Conservation (phyloP, 1,140 invertebrate species). For the Zaprionus davidi region DNA sequence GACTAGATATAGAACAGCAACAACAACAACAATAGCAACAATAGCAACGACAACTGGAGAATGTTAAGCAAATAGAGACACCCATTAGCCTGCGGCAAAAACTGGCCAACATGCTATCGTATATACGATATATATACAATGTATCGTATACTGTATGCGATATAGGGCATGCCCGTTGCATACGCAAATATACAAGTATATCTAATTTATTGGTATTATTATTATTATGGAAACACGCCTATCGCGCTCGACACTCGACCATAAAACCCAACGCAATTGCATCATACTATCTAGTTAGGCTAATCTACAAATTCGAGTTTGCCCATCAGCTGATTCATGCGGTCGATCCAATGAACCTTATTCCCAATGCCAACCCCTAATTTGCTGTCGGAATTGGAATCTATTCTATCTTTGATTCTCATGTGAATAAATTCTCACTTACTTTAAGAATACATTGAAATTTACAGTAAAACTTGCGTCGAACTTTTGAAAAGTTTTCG, state of each 20-base stretch:
- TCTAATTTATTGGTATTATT: constrained; percentile 12
- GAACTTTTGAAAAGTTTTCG: too few relatives aligned
- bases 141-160: not conserved
- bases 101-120: not conserved
- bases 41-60: not conserved
- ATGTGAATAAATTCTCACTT: too few relatives aligned
- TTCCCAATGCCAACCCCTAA: not conserved
- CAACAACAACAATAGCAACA: constrained; percentile 4
- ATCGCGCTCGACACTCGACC: not conserved
- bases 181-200: not conserved
- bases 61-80: constrained; percentile 27
- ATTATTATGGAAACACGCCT: not conserved
- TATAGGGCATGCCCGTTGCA: not conserved
- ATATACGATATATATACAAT: not conserved
- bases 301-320: not conserved
- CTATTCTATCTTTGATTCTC: not conserved
- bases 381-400: not conserved
- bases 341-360: not conserved
- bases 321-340: not conserved
- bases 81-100: constrained; percentile 2
- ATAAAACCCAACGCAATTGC: constrained; percentile 1
- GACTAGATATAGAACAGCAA: constrained; percentile 48
- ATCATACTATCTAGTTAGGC: not conserved
- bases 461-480: too few relatives aligned
- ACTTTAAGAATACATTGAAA: too few relatives aligned